Conservation (phyloP, 1,140 invertebrate genomes). For the Caerostris darwini region DNA sequence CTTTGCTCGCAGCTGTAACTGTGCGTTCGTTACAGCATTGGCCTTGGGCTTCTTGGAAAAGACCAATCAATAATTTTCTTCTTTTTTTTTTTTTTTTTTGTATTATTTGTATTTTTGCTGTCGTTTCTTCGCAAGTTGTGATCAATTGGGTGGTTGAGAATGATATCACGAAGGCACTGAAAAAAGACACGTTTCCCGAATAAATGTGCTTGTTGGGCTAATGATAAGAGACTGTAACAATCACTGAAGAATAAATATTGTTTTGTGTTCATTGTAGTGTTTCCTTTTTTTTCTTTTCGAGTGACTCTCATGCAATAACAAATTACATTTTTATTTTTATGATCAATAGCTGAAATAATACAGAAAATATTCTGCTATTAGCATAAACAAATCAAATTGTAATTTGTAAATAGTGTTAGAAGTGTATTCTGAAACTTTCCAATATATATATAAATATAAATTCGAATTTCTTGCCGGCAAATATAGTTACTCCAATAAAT, state of each 20-base stretch:
- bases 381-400: no score
- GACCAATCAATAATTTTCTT: conserved; percentile 72
- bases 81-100: neutral
- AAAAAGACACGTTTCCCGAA: conserved; percentile 60
- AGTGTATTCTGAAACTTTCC: no score
- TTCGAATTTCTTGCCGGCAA: no score
- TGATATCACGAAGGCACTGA: conserved; percentile 49
- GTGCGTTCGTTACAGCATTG: conserved; percentile 51
- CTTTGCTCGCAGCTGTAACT: conserved; percentile 28
- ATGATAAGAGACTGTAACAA: conserved; percentile 62
- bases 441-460: no score
- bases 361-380: no score
- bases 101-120: conserved; percentile 14
- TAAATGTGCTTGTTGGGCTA: conserved; percentile 64
- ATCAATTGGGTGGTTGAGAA: conserved; percentile 67
- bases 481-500: no score
- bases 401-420: no score
- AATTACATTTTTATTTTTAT: no score
- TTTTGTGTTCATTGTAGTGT: conserved; percentile 66
- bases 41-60: conserved; percentile 59
- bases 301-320: no score
- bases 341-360: no score
- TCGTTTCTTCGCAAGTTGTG: conserved; percentile 61
- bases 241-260: conserved; percentile 71
- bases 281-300: neutral